Evolutionary conservation across 1,140 invertebrate genomes (phyloP).

Genomic region (Drosophila funebris): DNA sequence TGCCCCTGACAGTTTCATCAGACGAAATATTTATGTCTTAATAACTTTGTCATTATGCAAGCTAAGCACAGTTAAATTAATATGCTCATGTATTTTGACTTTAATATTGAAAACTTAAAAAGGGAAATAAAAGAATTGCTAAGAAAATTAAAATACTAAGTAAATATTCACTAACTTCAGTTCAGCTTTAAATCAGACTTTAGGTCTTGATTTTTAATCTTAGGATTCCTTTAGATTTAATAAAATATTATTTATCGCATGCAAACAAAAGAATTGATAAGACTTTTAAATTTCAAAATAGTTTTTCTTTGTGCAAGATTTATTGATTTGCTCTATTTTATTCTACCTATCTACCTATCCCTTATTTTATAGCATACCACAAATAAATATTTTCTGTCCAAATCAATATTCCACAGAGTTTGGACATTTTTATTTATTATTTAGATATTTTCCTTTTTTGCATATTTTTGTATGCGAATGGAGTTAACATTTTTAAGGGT

Average conservation of each 20-base stretch:
- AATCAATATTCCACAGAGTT: conserved; percentile 3
- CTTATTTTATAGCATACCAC: not conserved
- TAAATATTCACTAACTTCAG: too few species aligned
- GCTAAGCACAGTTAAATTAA: conserved; percentile 4
- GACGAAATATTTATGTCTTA: conserved; percentile 48
- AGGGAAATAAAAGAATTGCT: too few species aligned
- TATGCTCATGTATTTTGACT: conserved; percentile 22
- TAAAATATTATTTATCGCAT: too few species aligned
- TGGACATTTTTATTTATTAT: conserved; percentile 4
- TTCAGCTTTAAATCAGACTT: too few species aligned
- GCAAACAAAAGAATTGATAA: too few species aligned
- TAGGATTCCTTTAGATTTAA: too few species aligned
- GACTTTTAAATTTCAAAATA: too few species aligned
- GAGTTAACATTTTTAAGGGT: conserved; percentile 32
- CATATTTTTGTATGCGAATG: not conserved
- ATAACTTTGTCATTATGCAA: conserved; percentile 46
- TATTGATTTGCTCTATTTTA: not conserved
- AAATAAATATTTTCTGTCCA: conserved; percentile 3
- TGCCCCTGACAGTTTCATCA: not conserved
- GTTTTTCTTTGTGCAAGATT: not conserved
- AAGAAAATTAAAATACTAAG: too few species aligned
- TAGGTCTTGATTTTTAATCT: too few species aligned
- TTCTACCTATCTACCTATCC: too few species aligned
- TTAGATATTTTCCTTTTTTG: not conserved
- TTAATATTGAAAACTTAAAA: not conserved